Conservation (phyloP, 1,140 invertebrate species). For the Gonatopus flavifemur region DNA sequence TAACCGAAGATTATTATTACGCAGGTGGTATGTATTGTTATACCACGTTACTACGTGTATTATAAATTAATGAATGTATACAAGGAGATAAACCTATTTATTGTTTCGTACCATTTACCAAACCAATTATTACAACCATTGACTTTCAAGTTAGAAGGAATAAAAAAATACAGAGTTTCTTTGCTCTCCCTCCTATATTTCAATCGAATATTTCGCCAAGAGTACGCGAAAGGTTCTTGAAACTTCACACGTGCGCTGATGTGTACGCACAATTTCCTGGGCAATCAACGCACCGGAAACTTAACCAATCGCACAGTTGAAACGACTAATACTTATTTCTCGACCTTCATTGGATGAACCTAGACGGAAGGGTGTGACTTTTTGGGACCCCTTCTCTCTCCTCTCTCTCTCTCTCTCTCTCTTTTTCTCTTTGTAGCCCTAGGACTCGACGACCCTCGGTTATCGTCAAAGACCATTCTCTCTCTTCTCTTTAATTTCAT, state of each 20-base stretch:
- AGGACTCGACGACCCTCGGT: not conserved
- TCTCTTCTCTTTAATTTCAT: no score
- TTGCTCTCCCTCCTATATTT: no score
- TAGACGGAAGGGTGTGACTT: constrained; percentile 39
- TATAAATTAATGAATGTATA: no score
- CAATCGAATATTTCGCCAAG: no score
- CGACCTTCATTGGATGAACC: constrained; percentile 40
- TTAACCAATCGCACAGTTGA: constrained; percentile 34
- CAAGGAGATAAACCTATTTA: no score
- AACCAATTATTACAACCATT: no score
- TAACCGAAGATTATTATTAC: no score
- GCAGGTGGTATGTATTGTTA: no score
- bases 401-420: constrained; percentile 7
- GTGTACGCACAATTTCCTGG: constrained; percentile 46
- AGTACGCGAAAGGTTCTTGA: constrained; percentile 21
- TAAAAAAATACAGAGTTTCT: no score
- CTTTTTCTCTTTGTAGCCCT: not conserved
- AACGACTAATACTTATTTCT: constrained; percentile 35
- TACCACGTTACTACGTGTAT: no score
- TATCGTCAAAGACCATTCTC: not conserved
- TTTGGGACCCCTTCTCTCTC: constrained; percentile 10
- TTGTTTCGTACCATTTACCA: no score
- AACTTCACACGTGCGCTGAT: constrained; percentile 14
- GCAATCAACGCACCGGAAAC: constrained; percentile 44
- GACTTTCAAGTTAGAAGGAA: no score